Conservation (phyloP, 2,888 invertebrate genomes). For the Eupelmus urozonus region DNA sequence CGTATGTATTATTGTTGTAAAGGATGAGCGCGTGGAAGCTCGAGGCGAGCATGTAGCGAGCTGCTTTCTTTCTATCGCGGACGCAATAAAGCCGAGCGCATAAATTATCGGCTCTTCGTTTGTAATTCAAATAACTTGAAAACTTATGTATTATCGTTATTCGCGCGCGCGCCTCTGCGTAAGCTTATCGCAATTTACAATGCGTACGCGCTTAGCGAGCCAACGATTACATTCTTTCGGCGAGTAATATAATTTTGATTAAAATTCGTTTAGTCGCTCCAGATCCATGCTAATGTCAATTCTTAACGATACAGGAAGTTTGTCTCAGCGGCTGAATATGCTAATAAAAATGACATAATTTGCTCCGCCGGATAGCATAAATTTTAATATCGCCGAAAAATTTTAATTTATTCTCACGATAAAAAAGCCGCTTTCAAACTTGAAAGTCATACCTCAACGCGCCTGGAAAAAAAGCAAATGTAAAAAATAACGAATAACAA, state of each 20-base stretch:
- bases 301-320: no score
- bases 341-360: no score
- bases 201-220: not conserved
- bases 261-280: not conserved
- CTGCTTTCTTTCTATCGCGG: no score
- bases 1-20: conserved; percentile 19
- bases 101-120: conserved; percentile 56
- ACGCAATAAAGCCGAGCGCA: conserved; percentile 37
- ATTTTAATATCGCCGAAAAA: no score
- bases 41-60: not conserved
- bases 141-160: conserved; percentile 48
- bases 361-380: no score
- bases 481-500: not conserved
- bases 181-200: conserved; percentile 34
- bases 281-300: no score
- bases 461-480: not conserved
- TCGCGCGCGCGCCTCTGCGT: conserved; percentile 17
- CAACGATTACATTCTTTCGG: not conserved
- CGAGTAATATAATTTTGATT: not conserved
- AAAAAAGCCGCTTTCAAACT: not conserved
- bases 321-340: no score
- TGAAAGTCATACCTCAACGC: not conserved
- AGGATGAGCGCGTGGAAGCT: conserved; percentile 14
- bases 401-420: not conserved
- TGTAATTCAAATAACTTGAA: conserved; percentile 54